Evolutionary conservation across 2,888 invertebrate species (phyloP), one percentile per base, ranked within the genome.

Genomic region (Bugula neritina): DNA sequence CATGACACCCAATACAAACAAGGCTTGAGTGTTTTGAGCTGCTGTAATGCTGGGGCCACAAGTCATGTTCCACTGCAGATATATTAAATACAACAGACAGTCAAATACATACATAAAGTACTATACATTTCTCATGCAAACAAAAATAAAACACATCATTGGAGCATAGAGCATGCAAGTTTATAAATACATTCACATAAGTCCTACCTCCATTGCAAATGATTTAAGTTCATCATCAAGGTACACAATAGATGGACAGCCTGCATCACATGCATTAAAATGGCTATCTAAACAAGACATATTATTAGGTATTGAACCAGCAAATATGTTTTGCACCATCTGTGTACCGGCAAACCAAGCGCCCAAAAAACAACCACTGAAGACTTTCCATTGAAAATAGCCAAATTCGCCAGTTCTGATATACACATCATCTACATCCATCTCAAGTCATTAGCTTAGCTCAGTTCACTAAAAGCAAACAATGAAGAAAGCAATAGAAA

Each of bases 261-360:
- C 5, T 2, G 23, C 52, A 25, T 43, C 25, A 70, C 70, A 70
- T 3, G 52, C 35, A 23, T 70, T 31, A 5, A 29, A 34, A 23
- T n/a, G 17, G 10, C 5, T 17, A 35, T 69, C 69, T 29, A 23
- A 25, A 29, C 70, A 70, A 3, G 70, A 29, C 29, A n/a, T 17
- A 27, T 63, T 63, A 13, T 70, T 70, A 2, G 70, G 70, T 25
- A 70, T 70, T 3, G 70, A n/a, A 35, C 70, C 70, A 54, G 54
- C 70, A 29, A 70, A 70, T 10, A 70, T 54, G 52, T 70, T 70
- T 31, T 70, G 70, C 13, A 70, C 70, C 70, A 70, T 70, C 52
- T 54, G 29, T 25, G 35, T 70, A 3, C 70, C 70, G 3, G 29
- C 10, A 25, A 29, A 70, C 10, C 21, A 29, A 29, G n/a, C 23